A percentile compares a stretch with the other conserved stretches of the same genome.
phyloP scores from a whole-genome alignment of 2,888 invertebrate species.

The Drosophila maculinotata region DNA sequence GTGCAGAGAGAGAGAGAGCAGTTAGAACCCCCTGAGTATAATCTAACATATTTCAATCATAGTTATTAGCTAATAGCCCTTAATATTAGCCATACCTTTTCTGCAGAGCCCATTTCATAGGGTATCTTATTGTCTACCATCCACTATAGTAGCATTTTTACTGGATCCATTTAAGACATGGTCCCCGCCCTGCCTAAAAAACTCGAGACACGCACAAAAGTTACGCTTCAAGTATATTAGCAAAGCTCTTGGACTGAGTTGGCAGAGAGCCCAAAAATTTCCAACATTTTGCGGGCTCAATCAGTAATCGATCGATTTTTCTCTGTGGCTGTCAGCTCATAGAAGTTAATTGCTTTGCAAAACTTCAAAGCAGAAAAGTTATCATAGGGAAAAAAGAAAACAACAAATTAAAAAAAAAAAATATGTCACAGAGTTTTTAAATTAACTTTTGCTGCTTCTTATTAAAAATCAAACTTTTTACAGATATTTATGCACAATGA shows the following conservation, averaged over 20 bases:
- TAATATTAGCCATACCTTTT: background rate
- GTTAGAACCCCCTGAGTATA: background rate
- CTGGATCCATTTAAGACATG: constrained; percentile 18
- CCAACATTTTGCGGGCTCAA: constrained; percentile 35
- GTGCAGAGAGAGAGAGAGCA: background rate
- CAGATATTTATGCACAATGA: background rate
- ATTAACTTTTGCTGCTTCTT: constrained; percentile 9
- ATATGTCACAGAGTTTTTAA: constrained; percentile 35
- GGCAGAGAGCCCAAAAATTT: constrained; percentile 43
- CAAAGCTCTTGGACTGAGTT: constrained; percentile 19
- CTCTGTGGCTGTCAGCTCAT: background rate
- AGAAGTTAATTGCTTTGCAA: constrained; percentile 66
- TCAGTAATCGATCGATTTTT: constrained; percentile 57
- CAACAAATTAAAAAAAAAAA: constrained; percentile 4
- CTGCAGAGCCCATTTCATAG: constrained; percentile 6
- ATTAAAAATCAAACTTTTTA: constrained; percentile 43
- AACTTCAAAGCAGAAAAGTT: constrained; percentile 57
- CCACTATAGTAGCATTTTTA: background rate
- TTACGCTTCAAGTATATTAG: constrained; percentile 65
- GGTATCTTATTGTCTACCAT: constrained; percentile 22
- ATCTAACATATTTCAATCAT: background rate
- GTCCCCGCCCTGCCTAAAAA: background rate
- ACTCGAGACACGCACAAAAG: constrained; percentile 36
- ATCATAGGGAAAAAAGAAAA: constrained; percentile 14
- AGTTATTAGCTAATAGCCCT: background rate